Evolutionary conservation across 2,888 invertebrate genomes (phyloP).

Genomic region (Athrips mouffetella): DNA sequence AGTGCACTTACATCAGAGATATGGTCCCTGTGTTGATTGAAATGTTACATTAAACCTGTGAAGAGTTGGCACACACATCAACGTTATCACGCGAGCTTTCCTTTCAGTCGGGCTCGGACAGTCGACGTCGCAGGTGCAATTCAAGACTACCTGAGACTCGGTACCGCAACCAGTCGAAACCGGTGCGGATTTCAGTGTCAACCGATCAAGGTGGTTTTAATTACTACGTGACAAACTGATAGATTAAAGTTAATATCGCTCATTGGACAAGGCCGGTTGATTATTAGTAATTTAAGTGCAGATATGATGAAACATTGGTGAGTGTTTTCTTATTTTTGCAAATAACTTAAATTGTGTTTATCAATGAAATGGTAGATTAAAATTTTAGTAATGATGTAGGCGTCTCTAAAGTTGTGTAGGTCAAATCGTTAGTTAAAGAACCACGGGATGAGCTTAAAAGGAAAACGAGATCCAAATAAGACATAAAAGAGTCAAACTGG

Average conservation of each 20-base stretch:
- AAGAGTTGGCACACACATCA: constrained; percentile 33
- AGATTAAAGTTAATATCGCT: constrained; percentile 5
- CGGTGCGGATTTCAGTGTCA: constrained; percentile 1
- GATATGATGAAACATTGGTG: constrained; percentile 1
- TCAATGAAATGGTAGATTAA: too few species aligned
- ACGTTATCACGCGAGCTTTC: constrained; percentile 48
- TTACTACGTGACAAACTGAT: not conserved
- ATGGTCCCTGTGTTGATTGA: constrained; percentile 9
- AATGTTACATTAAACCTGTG: constrained; percentile 17
- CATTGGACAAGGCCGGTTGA: not conserved
- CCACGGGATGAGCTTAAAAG: too few species aligned
- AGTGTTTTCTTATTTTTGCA: not conserved
- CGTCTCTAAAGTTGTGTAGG: not conserved
- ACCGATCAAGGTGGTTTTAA: constrained; percentile 1
- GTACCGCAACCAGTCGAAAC: not conserved
- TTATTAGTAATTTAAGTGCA: not conserved
- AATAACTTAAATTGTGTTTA: too few species aligned
- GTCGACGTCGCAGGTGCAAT: constrained; percentile 47
- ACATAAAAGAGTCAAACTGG: constrained; percentile 54
- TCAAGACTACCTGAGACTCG: constrained; percentile 41
- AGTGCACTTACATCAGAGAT: too few species aligned
- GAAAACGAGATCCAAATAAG: constrained; percentile 34
- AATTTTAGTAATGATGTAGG: too few species aligned
- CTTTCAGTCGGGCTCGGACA: constrained; percentile 45
- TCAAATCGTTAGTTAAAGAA: constrained; percentile 9